Evolutionary conservation across 2,797 vertebrate genomes (phyloP), one percentile per base, ranked within the genome.

Genomic region (Anabas testudineus): DNA sequence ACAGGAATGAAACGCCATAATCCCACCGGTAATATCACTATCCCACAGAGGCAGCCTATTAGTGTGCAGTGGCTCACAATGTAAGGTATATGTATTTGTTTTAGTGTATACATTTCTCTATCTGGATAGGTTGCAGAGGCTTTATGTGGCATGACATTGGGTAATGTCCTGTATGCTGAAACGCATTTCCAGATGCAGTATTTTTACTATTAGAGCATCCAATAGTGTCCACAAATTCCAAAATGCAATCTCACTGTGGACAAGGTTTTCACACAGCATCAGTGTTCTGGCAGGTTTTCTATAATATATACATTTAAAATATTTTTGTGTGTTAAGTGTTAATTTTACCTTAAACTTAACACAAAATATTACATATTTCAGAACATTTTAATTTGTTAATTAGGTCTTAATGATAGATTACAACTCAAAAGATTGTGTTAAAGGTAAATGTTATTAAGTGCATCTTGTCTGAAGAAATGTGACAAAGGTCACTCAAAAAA

Each of bases 41-140:
- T 58, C 53, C 65, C 76, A 76, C 56, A 54, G 63, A 76, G 70
- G 78, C 49, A 80, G 77, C 55, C 71, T 71, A 74, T 85, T 81
- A 76, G 37, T 72, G 60, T 63, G 80, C 78, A 63, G 57, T 45
- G 66, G 51, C 54, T 74, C 45, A 76, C 64, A 59, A 57, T 43
- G 63, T 14, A 30, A 42, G 24, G 45, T 66, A 57, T 74, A 60
- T 77, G 45, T 66, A 57, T 74, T 60, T 77, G 19, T 76, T 78
- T 70, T 39, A 71, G 24, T 69, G 24, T 37, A 55, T 57, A 74
- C 51, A 71, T 75, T 80, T 70, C 59, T 71, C 54, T 53, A 41
- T 71, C 62, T 26, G 45, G 37, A 49, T 71, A 69, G 36, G 52
- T 34, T 65, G 49, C 60, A 60, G 43, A 24, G 66, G 39, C 45